phyloP scores from a whole-genome alignment of 2,113 vertebrate species.

The Leucopsar rothschildi region DNA sequence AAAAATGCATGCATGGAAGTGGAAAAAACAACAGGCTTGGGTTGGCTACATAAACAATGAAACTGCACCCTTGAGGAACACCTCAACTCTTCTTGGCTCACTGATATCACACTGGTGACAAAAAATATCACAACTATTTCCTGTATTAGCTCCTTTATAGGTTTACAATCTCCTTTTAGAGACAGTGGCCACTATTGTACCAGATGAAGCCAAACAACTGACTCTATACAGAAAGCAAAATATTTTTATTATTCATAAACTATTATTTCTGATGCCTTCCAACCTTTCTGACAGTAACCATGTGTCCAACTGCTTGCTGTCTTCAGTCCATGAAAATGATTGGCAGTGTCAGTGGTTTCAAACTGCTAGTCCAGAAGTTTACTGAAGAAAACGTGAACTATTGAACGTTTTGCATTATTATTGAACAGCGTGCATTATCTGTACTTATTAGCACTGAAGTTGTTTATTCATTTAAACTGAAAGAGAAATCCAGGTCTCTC shows the following conservation, averaged over 20 bases:
- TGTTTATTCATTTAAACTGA: background rate
- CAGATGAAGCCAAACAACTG: background rate
- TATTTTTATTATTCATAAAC: background rate
- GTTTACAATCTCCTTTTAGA: background rate
- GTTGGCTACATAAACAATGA: background rate
- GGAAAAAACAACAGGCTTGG: background rate
- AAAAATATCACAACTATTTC: background rate
- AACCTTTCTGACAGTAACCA: background rate
- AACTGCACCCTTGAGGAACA: background rate
- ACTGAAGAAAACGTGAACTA: background rate
- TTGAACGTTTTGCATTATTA: background rate
- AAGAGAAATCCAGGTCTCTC: background rate
- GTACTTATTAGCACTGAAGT: background rate
- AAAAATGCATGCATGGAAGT: background rate
- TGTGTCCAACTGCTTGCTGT: background rate
- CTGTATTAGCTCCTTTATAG: background rate
- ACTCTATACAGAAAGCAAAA: background rate
- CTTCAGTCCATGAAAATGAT: background rate
- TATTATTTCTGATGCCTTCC: background rate
- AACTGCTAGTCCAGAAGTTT: background rate
- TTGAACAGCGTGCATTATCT: background rate
- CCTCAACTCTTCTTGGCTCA: background rate
- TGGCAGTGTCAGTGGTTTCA: background rate
- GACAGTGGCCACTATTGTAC: background rate
- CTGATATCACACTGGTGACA: background rate